These are phyloP conservation scores for Bombus terrestris DNA, from an alignment of 1,140 invertebrate genomes.

Conservation along the genomic window DNA sequence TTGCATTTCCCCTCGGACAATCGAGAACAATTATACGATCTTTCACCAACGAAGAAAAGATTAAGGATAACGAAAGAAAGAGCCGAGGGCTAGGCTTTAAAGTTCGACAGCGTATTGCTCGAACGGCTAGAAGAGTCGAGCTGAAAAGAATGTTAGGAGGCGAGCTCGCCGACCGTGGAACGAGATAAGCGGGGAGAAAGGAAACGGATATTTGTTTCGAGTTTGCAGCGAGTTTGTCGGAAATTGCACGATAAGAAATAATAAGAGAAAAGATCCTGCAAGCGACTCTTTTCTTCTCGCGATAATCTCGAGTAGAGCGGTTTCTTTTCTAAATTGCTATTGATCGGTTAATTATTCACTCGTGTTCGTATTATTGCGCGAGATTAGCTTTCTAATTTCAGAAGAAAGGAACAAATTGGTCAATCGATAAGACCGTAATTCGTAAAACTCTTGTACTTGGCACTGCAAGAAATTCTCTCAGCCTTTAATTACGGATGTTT, in stretches of 20 bases:
- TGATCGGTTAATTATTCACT: background rate
- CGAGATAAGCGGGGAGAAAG: conserved; percentile 17
- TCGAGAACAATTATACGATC: background rate
- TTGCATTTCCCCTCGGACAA: background rate
- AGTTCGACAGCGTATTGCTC: conserved; percentile 23
- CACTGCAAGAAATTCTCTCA: no score
- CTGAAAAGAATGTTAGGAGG: conserved; percentile 10
- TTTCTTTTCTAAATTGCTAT: background rate
- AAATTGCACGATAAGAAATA: conserved; percentile 19
- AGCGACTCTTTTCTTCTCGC: background rate
- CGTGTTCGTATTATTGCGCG: background rate
- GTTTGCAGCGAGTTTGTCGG: conserved; percentile 7
- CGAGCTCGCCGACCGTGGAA: conserved; percentile 17
- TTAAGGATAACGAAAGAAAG: conserved; percentile 22
- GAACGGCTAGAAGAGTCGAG: conserved; percentile 1
- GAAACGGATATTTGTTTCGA: conserved; percentile 35
- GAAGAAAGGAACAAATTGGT: no score
- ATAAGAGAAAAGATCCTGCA: conserved; percentile 4
- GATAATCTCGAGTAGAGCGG: background rate
- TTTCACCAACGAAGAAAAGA: background rate
- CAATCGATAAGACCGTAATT: no score
- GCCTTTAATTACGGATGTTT: no score
- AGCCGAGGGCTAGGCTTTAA: conserved; percentile 18
- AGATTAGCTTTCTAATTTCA: background rate
- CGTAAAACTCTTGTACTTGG: no score